Percentiles rank a stretch among this genome's conserved stretches.
These are phyloP conservation scores for Zaprionus tsacasi DNA, from an alignment of 1,140 invertebrate genomes.

Conservation along the genomic window DNA sequence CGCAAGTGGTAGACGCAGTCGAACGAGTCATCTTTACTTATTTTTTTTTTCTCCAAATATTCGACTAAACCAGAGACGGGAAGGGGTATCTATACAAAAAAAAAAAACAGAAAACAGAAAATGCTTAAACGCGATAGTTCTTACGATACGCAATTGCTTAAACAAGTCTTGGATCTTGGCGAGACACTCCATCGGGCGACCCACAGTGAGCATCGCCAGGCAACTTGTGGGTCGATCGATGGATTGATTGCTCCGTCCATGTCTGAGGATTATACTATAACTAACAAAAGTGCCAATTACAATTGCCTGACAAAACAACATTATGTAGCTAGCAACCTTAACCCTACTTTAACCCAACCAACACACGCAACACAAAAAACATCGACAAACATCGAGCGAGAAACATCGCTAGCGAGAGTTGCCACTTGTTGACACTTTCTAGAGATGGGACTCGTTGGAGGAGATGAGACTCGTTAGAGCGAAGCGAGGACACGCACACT, in stretches of 20 bases:
- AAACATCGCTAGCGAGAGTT: neutral
- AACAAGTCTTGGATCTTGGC: constrained; percentile 3
- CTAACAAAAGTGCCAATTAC: constrained; percentile 75
- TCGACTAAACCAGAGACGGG: constrained; percentile 38
- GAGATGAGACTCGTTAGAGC: neutral
- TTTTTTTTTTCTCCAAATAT: constrained; percentile 26
- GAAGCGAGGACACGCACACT: neutral
- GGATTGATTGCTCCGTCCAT: constrained; percentile 20
- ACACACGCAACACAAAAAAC: neutral
- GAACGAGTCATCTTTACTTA: constrained; percentile 26
- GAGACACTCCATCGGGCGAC: neutral
- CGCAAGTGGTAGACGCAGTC: constrained; percentile 57
- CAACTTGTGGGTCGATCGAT: constrained; percentile 19
- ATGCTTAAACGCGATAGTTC: constrained; percentile 34
- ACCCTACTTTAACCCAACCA: constrained; percentile 7
- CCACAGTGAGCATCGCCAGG: neutral
- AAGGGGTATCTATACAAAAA: constrained; percentile 17
- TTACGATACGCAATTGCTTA: constrained; percentile 4
- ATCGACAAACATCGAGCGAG: neutral
- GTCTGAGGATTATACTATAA: constrained; percentile 37
- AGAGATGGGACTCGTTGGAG: neutral
- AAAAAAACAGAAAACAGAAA: neutral
- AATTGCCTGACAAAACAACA: constrained; percentile 62
- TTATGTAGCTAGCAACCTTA: constrained; percentile 17
- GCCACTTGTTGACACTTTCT: neutral